phyloP scores from a whole-genome alignment of 2,888 invertebrate species.

The Vanessa cardui region DNA sequence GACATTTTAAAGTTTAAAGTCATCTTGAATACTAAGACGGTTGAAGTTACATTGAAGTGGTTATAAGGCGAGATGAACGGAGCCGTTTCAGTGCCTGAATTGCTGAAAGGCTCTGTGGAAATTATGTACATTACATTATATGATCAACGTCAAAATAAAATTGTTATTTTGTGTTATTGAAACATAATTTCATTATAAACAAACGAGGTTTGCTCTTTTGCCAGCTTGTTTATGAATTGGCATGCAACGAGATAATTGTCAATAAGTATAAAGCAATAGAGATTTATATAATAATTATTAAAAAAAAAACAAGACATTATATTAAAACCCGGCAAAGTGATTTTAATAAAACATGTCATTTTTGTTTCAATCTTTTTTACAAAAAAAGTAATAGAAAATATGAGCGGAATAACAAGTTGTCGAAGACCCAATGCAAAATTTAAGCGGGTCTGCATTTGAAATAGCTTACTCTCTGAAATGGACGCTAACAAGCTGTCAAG shows the following conservation, averaged over 20 bases:
- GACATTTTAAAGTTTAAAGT: slow-evolving; percentile 34
- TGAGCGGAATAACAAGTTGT: slow-evolving; percentile 34
- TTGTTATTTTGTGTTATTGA: slow-evolving; percentile 16
- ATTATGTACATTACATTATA: background rate
- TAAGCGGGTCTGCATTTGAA: slow-evolving; percentile 60
- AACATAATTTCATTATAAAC: background rate
- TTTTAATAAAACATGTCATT: background rate
- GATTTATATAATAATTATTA: too few relatives aligned
- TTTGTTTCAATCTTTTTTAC: background rate
- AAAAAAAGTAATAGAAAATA: slow-evolving; percentile 16
- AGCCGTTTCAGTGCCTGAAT: background rate
- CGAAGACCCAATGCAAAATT: slow-evolving; percentile 45
- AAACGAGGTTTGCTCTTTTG: too few relatives aligned
- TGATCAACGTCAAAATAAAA: background rate
- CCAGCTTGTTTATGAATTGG: too few relatives aligned
- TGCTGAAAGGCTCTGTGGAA: background rate
- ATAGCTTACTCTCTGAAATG: slow-evolving; percentile 55
- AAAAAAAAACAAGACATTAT: too few relatives aligned
- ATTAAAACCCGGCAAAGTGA: background rate
- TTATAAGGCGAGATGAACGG: background rate
- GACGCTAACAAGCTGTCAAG: slow-evolving; percentile 65
- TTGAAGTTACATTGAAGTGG: background rate
- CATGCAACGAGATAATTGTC: too few relatives aligned
- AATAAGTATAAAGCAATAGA: too few relatives aligned
- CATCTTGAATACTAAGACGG: slow-evolving; percentile 44